Percentiles rank a stretch among this genome's conserved stretches.
phyloP scores from a whole-genome alignment of 2,113 vertebrate genomes.

The Mus spicilegus region DNA sequence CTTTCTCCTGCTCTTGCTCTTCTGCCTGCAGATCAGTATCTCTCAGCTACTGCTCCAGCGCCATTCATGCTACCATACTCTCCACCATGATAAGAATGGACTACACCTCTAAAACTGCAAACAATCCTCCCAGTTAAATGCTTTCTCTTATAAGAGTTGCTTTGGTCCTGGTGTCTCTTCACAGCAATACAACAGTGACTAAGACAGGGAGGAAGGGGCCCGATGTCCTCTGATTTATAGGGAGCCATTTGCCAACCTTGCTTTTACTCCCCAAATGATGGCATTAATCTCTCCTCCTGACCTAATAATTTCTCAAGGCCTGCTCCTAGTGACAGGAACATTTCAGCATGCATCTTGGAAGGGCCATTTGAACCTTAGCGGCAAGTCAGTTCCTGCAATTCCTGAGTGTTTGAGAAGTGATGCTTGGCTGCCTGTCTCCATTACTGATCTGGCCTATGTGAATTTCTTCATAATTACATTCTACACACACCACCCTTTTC shows the following conservation, averaged over 20 bases:
- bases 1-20: not conserved
- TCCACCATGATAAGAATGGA: not conserved
- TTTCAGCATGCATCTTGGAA: not conserved
- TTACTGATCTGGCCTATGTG: not conserved
- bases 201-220: not conserved
- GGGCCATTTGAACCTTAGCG: not conserved
- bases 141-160: not conserved
- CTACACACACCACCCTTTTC: not conserved
- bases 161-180: not conserved
- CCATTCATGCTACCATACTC: not conserved
- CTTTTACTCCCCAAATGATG: not conserved
- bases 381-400: not conserved
- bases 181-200: not conserved
- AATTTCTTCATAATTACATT: not conserved
- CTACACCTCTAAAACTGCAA: not conserved
- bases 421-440: not conserved
- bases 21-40: not conserved
- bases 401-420: not conserved
- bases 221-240: not conserved
- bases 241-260: not conserved
- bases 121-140: not conserved
- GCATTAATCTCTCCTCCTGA: not conserved
- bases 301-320: not conserved
- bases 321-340: not conserved
- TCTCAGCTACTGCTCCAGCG: not conserved